Percentiles rank a stretch among this genome's conserved stretches.
These are phyloP conservation scores for Thryonomys swinderianus DNA, from an alignment of 2,113 vertebrate species.

Conservation along the genomic window DNA sequence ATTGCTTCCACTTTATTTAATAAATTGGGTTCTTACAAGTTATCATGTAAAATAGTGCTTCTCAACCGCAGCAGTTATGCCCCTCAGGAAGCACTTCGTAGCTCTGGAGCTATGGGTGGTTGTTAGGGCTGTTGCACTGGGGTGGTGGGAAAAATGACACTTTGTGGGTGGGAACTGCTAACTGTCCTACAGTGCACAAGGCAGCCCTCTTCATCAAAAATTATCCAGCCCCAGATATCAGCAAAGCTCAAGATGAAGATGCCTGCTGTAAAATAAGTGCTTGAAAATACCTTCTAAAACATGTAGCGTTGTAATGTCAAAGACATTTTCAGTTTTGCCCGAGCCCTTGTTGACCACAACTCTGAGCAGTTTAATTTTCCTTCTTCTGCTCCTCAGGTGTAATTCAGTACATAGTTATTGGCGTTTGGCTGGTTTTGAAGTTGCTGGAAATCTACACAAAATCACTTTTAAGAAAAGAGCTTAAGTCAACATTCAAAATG, in stretches of 20 bases:
- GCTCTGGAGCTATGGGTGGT: neutral
- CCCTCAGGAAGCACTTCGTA: neutral
- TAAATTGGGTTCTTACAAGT: neutral
- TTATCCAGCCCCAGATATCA: neutral
- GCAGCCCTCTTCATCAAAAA: neutral
- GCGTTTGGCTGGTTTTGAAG: slow-evolving; percentile 19
- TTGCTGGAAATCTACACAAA: neutral
- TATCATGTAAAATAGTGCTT: neutral
- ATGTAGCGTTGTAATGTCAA: slow-evolving; percentile 8
- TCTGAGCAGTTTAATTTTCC: slow-evolving; percentile 24
- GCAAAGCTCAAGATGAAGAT: neutral
- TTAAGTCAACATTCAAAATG: slow-evolving; percentile 14
- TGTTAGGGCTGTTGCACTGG: neutral
- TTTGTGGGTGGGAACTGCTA: neutral
- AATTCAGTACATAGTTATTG: slow-evolving; percentile 1
- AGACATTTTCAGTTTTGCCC: neutral
- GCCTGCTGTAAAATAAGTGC: neutral
- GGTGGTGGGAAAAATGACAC: neutral
- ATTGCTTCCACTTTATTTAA: neutral
- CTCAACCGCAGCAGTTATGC: neutral
- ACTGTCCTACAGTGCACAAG: neutral
- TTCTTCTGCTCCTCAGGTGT: neutral
- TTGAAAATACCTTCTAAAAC: slow-evolving; percentile 23
- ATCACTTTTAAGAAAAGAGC: neutral
- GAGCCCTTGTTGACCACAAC: neutral